Conservation (phyloP, 2,888 invertebrate species). For the Sceliomorpha sp. region DNA sequence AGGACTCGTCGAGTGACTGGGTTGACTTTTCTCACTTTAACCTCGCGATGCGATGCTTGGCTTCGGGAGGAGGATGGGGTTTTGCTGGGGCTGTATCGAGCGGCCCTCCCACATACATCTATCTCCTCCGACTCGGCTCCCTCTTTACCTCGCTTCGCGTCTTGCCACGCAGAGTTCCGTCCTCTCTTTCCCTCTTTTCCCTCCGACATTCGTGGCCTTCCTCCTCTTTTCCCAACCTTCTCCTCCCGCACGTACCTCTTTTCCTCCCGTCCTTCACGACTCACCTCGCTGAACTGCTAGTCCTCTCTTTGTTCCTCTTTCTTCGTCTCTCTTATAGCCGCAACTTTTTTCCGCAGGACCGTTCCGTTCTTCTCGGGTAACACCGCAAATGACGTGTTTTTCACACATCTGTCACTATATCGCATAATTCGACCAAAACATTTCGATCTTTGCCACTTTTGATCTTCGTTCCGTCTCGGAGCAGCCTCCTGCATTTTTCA, state of each 20-base stretch:
- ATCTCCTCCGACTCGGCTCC: conserved; percentile 75
- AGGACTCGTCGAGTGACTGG: conserved; percentile 76
- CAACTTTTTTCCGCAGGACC: conserved; percentile 33
- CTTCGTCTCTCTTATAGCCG: conserved; percentile 39
- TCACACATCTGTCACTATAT: conserved; percentile 20
- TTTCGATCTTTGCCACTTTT: conserved; percentile 5
- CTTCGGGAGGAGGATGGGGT: conserved; percentile 74
- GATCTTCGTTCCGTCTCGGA: not conserved
- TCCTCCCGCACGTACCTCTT: conserved; percentile 67
- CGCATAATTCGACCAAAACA: conserved; percentile 10
- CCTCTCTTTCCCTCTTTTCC: conserved; percentile 75
- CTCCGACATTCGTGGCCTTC: conserved; percentile 77
- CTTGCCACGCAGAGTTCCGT: conserved; percentile 54
- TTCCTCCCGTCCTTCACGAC: conserved; percentile 59
- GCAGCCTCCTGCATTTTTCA: conserved; percentile 5
- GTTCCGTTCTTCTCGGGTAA: conserved; percentile 26
- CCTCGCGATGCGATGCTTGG: conserved; percentile 79
- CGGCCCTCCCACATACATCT: conserved; percentile 81
- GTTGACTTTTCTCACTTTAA: conserved; percentile 80
- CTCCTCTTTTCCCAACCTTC: conserved; percentile 70
- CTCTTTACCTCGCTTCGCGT: conserved; percentile 61
- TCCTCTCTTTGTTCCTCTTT: conserved; percentile 55
- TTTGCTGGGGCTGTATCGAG: conserved; percentile 80
- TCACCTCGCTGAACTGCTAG: conserved; percentile 55
- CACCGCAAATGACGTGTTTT: conserved; percentile 27